A percentile compares a stretch with the other conserved stretches of the same genome.
Evolutionary conservation across 2,797 vertebrate genomes (phyloP).

Genomic region (Bradypodion ventrale): DNA sequence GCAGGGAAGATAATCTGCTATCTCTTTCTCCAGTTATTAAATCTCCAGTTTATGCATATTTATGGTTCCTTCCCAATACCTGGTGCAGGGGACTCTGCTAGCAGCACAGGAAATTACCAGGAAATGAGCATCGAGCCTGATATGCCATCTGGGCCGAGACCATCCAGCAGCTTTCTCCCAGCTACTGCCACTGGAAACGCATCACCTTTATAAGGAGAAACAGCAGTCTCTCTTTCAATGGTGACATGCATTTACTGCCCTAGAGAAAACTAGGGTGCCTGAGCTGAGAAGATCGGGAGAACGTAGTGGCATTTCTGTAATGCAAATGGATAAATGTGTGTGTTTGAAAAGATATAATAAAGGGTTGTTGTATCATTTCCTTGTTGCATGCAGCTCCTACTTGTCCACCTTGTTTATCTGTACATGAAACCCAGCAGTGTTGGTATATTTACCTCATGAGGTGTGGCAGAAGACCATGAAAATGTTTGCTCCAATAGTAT

Average conservation of each 20-base stretch:
- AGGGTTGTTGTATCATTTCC: too few species aligned
- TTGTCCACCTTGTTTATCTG: background rate
- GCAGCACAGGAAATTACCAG: slow-evolving; percentile 16
- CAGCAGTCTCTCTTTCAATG: background rate
- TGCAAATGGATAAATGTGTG: too few species aligned
- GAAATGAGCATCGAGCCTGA: background rate
- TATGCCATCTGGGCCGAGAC: background rate
- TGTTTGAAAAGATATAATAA: too few species aligned
- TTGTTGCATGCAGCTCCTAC: too few species aligned
- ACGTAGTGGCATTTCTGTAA: too few species aligned
- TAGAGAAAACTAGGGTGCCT: background rate
- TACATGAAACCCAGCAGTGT: background rate
- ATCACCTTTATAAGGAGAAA: background rate
- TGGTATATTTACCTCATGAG: background rate
- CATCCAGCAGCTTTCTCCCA: background rate
- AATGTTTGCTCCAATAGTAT: background rate
- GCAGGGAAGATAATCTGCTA: slow-evolving; percentile 57
- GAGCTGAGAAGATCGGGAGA: background rate
- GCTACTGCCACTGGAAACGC: background rate
- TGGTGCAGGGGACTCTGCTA: background rate
- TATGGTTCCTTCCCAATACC: slow-evolving; percentile 11
- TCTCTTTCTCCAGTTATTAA: slow-evolving; percentile 37
- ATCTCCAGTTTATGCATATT: background rate
- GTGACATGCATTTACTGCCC: background rate
- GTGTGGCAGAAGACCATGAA: background rate